Base-by-base conservation (phyloP, 2,113 vertebrate genomes). In the Poicephalus gulielmi region DNA sequence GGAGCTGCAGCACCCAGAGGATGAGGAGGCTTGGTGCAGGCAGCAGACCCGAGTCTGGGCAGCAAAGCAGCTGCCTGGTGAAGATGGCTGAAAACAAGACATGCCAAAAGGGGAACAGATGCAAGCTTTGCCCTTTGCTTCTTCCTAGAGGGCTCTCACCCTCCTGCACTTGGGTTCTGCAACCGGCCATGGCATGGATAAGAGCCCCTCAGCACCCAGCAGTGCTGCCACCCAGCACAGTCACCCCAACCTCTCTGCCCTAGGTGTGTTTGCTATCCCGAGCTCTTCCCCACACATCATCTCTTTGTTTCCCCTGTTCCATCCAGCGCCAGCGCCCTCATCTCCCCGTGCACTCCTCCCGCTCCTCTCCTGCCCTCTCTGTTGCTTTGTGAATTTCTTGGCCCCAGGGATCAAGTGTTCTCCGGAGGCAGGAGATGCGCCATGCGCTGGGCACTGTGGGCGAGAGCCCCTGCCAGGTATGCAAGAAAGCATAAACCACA, bases 101-200 rank as follows among this genome's bases (percentile, higher is more conserved):
- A 4, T 1, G 0, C 18, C 67, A 31, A 43, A 81, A 46, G 57
- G 39, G 52, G 23, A 43, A 13, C 0, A 4, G 71, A 76, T 3
- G 0, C 37, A 50, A 84, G 63, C 59, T 92, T 59, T 33, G 59
- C 77, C 41, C 41, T 83, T 76, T 27, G 76, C 87, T 86, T 33
- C 33, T 60, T 68, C 60, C 41, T 53, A 11, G 4, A 20, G 35
- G 33, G 81, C 63, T 91, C 76, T 66, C 3, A 17, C 31, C 52
- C 10, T 71, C 57, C 76, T 47, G 39, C 20, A 0, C 28, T 44
- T 11, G 50, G 37, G 57, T 66, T 87, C 84, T 70, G 60, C 31
- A 64, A 10, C 25, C 0, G 0, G 9, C 63, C 19, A 0, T 1
- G 0, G 62, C 1, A 0, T 8, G 37, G 33, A 39, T 1, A 2